phyloP scores from a whole-genome alignment of 37 sponge, comb jelly and placozoan genomes.

The Geodia barretti region DNA sequence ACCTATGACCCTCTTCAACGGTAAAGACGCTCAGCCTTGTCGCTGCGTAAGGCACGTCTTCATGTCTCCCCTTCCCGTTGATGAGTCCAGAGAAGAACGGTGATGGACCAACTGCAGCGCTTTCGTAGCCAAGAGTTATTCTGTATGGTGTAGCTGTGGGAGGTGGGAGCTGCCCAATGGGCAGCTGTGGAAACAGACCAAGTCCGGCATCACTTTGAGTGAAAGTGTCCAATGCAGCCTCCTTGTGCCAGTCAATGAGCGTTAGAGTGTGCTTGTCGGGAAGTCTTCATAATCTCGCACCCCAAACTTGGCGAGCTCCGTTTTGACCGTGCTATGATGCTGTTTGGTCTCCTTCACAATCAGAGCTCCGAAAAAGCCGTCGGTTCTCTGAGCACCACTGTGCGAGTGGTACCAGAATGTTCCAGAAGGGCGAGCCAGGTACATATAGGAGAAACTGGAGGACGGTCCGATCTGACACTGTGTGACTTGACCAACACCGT shows the following conservation, averaged over 20 bases:
- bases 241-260: slow-evolving; percentile 67
- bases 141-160: slow-evolving; percentile 17
- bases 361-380: slow-evolving; percentile 70
- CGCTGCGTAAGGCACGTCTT: slow-evolving; percentile 22
- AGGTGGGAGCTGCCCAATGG: slow-evolving; percentile 12
- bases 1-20: slow-evolving; percentile 40
- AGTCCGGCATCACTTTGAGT: slow-evolving; percentile 2
- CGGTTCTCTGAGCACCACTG: slow-evolving; percentile 74
- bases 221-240: slow-evolving; percentile 38
- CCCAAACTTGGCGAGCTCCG: neutral
- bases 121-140: slow-evolving; percentile 2
- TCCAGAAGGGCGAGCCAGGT: slow-evolving; percentile 49
- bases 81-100: slow-evolving; percentile 55
- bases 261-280: slow-evolving; percentile 54
- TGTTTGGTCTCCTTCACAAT: slow-evolving; percentile 42
- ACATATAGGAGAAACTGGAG: slow-evolving; percentile 44
- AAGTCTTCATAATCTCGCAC: slow-evolving; percentile 8
- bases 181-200: slow-evolving; percentile 2
- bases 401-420: slow-evolving; percentile 87
- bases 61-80: slow-evolving; percentile 54
- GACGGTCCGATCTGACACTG: slow-evolving; percentile 58
- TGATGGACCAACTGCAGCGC: slow-evolving; percentile 33
- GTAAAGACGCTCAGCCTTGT: slow-evolving; percentile 42
- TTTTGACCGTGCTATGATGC: neutral
- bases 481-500: slow-evolving; percentile 68